Evolutionary conservation across 1,140 invertebrate genomes (phyloP), one percentile per base, ranked within the genome.

Genomic region (Geopemphigus sp.): DNA sequence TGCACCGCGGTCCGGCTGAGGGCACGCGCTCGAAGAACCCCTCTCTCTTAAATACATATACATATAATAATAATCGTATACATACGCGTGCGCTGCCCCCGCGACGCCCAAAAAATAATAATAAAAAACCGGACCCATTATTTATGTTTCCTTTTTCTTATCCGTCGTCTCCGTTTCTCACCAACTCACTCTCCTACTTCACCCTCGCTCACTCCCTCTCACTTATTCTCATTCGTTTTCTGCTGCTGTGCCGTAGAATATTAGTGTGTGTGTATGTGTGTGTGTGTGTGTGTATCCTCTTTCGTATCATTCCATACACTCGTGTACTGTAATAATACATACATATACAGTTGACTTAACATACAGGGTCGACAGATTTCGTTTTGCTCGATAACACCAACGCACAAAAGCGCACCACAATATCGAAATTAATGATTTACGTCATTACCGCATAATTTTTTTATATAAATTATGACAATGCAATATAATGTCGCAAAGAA

Each of bases 81-180:
- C 12, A 57, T 24, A 61, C 12, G 2, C 17, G 10, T 32, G 22
- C 39, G 32, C 73, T 59, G 56, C 56, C 73, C 73, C 73, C 73
- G 56, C 72, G 72, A 74, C 72, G 32, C 72, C 72, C 72, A 74
- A 74, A 74, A 73, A 66, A 64, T 64, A 39, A 66, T 45, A 66
- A 66, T 50, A 50, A 59, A 32, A 54, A 56, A 76, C 56, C 73
- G 73, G 56, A 59, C 54, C 54, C 29, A 74, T 74, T 74, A 74
- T 74, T 74, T 74, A 74, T 74, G 72, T 74, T 74, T 74, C 72
- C 72, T 45, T 76, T 76, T 76, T 56, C 29, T 56, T 73, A 56
- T 54, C 14, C 24, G 50, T 73, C 24, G 50, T 56, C 70, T 50
- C 15, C 15, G 26, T 26, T 73, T 73, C 19, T 53, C 24, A 53